Base-by-base conservation (phyloP, 2,888 invertebrate species). In the Melinaea marsaeus region DNA sequence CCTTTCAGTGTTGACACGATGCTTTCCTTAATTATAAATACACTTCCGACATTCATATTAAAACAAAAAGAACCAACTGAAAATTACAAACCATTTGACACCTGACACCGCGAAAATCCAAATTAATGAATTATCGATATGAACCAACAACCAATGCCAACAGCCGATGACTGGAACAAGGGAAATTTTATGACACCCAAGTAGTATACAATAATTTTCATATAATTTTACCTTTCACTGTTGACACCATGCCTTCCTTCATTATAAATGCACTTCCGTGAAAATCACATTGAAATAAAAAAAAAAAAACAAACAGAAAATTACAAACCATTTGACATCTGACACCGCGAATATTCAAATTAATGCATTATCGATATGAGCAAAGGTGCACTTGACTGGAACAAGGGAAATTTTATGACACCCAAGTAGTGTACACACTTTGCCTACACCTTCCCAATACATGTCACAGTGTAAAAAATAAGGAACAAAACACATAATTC, bases 291-390 rank as follows among this genome's bases (percentile, higher is more conserved):
- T 78, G 83, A 80, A 78, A 75, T 74, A 71, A 67, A 57, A 75
- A n/a, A 80, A 78, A 79, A 78, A 73, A 76, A 76, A 86, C 81
- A 85, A 83, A 85, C 78, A 83, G 75, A 80, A 87, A 90, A 90
- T 90, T 90, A 90, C 85, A 80, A 87, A 88, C 85, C 88, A 88
- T 89, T 90, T 90, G 90, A 90, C 90, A 90, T 90, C 84, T 90
- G 90, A 90, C 90, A 90, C 90, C 86, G 89, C 88, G 90, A 90
- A 90, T 90, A 89, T 90, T 89, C 87, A 89, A 90, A 90, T 90
- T 90, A 90, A 88, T 87, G 90, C 87, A 88, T 90, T 90, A 89
- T 83, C 87, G 81, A 90, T 89, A 85, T 74, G 79, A 81, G 75
- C 83, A 79, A 83, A 86, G 83, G 87, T 83, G 85, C 86, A 84